Conservation (phyloP, 1,140 invertebrate genomes). For the Leptinotarsa undecemlineata region DNA sequence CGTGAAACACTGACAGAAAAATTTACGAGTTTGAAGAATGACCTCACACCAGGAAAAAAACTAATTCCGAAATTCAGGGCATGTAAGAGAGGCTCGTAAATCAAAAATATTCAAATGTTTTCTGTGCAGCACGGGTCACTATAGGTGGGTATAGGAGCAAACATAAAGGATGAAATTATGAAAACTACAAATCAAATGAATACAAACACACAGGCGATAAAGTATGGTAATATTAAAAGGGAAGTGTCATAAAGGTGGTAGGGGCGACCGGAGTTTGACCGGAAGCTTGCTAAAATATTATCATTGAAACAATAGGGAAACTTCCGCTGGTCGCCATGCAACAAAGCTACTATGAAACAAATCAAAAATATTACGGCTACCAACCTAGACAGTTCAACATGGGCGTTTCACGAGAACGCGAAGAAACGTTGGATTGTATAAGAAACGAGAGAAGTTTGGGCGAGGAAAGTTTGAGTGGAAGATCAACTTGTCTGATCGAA, state of each 20-base stretch:
- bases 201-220: constrained; percentile 28
- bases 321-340: constrained; percentile 35
- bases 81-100: neutral
- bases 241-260: constrained; percentile 32
- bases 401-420: neutral
- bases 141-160: constrained; percentile 13
- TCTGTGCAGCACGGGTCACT: neutral
- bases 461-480: neutral
- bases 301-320: constrained; percentile 39
- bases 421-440: neutral
- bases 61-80: neutral
- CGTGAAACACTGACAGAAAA: neutral
- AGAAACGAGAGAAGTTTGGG: neutral
- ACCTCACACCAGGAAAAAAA: neutral
- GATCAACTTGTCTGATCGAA: neutral
- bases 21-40: neutral
- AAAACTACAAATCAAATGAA: constrained; percentile 32
- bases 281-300: constrained; percentile 39
- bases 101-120: constrained; percentile 6
- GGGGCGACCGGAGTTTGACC: constrained; percentile 33
- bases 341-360: constrained; percentile 42
- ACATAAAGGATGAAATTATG: constrained; percentile 30
- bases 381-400: constrained; percentile 18
- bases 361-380: constrained; percentile 38
- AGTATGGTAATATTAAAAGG: constrained; percentile 29